These are phyloP conservation scores for Scaptomyza reducta DNA, from an alignment of 2,888 invertebrate species.

Conservation along the genomic window DNA sequence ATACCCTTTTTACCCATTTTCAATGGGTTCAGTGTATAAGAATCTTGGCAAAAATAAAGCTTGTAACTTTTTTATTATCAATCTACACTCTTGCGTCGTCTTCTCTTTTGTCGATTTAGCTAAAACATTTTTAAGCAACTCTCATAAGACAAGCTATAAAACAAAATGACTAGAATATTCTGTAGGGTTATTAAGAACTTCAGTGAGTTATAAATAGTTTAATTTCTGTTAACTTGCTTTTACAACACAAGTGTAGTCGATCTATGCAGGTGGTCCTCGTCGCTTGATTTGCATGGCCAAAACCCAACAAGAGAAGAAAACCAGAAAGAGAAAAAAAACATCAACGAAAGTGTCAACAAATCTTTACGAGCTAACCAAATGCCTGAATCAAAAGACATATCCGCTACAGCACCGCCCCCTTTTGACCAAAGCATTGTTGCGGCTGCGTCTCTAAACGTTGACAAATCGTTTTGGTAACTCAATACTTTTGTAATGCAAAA, in stretches of 20 bases:
- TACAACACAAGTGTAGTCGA: slow-evolving; percentile 4
- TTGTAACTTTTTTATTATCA: too few species aligned
- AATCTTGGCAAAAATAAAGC: too few species aligned
- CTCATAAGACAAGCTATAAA: neutral
- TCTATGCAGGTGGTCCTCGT: slow-evolving; percentile 61
- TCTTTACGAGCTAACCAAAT: slow-evolving; percentile 73
- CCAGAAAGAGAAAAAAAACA: slow-evolving; percentile 45
- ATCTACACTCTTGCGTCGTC: too few species aligned
- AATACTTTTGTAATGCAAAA: slow-evolving; percentile 79
- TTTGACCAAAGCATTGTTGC: slow-evolving; percentile 13
- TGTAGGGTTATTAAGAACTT: neutral
- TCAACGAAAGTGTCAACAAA: slow-evolving; percentile 75
- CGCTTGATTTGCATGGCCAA: slow-evolving; percentile 57
- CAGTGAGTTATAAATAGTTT: slow-evolving; percentile 12
- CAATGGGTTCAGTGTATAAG: too few species aligned
- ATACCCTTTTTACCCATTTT: too few species aligned
- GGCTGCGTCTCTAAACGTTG: slow-evolving; percentile 65
- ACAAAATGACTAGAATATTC: neutral
- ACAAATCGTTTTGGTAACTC: slow-evolving; percentile 78
- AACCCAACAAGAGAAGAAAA: slow-evolving; percentile 23
- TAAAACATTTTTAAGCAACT: neutral
- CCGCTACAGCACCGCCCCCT: slow-evolving; percentile 4
- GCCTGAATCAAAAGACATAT: slow-evolving; percentile 34
- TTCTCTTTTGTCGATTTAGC: neutral
- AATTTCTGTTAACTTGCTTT: slow-evolving; percentile 15